phyloP scores from a whole-genome alignment of 1,140 invertebrate species.

The Coelopa frigida region DNA sequence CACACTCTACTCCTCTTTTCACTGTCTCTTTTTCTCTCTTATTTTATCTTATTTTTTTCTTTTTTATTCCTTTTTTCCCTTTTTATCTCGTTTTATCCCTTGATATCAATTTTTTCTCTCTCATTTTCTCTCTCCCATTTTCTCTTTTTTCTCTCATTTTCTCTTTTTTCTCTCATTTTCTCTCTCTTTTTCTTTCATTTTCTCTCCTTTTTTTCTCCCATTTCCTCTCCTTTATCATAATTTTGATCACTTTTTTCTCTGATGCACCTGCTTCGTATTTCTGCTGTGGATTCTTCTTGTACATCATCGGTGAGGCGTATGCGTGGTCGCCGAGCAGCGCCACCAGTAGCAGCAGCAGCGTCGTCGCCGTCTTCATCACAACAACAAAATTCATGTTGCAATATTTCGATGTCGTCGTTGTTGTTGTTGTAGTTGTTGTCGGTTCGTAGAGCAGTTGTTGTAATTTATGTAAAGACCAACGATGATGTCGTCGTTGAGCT shows the following conservation, averaged over 20 bases:
- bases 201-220: background rate
- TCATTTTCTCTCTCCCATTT: background rate
- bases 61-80: background rate
- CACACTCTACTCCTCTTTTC: background rate
- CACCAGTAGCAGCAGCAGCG: constrained; percentile 11
- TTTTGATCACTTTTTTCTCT: background rate
- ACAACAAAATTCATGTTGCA: too few relatives aligned
- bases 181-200: background rate
- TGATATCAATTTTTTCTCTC: background rate
- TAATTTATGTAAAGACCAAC: too few relatives aligned
- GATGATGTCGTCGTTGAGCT: too few relatives aligned
- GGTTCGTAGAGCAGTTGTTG: background rate
- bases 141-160: background rate
- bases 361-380: too few relatives aligned
- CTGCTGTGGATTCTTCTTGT: constrained; percentile 39
- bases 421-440: constrained; percentile 6
- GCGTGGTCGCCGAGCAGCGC: constrained; percentile 13
- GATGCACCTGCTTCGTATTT: constrained; percentile 37
- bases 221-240: background rate
- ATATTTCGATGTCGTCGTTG: too few relatives aligned
- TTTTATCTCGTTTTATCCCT: background rate
- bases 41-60: background rate
- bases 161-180: background rate
- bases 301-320: constrained; percentile 27
- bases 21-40: background rate